Evolutionary conservation across 92 coral and sea anemone genomes (phyloP), one percentile per base, ranked within the genome.

Genomic region (Phenganax subtilis): DNA sequence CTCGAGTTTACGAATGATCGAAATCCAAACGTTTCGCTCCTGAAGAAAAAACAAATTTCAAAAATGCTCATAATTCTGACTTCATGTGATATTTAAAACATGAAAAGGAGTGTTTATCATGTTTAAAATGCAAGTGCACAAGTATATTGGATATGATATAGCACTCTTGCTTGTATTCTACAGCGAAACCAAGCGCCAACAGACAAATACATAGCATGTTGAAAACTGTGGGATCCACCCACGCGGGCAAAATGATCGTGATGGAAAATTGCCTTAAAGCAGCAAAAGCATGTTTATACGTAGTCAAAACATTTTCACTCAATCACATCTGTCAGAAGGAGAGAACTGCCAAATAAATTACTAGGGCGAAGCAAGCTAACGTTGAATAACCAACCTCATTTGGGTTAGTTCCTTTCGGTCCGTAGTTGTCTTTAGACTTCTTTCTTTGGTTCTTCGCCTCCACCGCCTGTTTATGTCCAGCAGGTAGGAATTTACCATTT

Each of bases 21-120:
- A 88, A 51, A 91, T 78, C 98, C 98, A 93, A 59, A 89, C 84
- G 67, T 93, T 93, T 12, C 91, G 90, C 6, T 93, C 98, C 98
- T 93, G 76, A 55, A 65, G 47, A 31, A 55, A 56, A 47, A 7
- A 12, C 28, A 29, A 59, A 53, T 3, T 16, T 57, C 54, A 54
- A 73, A 59, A 53, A 37, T 37, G 47, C 5, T 54, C 29, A 54
- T n/a, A 16, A 47, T 14, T 11, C 37, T 14, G 30, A 17, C 12
- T 52, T 27, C 6, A n/a, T 55, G 27, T 16, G 7, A 37, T 1
- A 37, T 37, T 37, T 37, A 1, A 37, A 5, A 37, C 5, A 37
- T 5, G 5, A 37, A 5, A 2, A 37, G 47, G 5, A 37, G 47
- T 37, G 47, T 5, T 37, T 5, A 37, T 2, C 47, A 37, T 5